Evolutionary conservation across 2,797 vertebrate species (phyloP).

Genomic region (Lepilemur septentrionalis): DNA sequence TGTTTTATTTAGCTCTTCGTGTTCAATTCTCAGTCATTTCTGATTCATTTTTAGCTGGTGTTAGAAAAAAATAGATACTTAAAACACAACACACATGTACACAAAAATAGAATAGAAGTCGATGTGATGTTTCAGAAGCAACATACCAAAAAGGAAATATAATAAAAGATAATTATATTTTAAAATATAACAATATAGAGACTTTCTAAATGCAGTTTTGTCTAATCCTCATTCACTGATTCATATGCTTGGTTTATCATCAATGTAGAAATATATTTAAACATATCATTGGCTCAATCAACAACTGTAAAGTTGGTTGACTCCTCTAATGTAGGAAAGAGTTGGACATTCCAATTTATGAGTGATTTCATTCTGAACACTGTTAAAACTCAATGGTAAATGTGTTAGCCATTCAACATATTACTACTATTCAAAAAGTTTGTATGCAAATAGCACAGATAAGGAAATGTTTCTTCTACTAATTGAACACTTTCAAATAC

Average conservation of each 20-base stretch:
- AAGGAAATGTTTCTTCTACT: neutral
- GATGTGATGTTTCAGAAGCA: neutral
- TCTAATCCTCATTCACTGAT: neutral
- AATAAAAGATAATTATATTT: neutral
- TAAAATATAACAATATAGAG: neutral
- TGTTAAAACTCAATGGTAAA: neutral
- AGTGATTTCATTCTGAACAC: neutral
- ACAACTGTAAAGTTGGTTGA: neutral
- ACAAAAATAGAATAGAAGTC: neutral
- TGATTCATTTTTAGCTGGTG: neutral
- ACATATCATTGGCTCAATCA: neutral
- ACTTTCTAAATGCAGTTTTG: neutral
- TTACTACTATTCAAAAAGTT: neutral
- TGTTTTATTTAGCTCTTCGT: conserved; percentile 39
- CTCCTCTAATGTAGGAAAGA: neutral
- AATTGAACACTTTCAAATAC: neutral
- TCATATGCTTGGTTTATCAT: neutral
- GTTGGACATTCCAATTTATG: neutral
- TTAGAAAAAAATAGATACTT: neutral
- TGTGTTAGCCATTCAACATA: neutral
- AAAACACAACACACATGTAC: neutral
- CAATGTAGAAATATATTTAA: neutral
- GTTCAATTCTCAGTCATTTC: neutral
- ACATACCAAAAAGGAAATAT: neutral
- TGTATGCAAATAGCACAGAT: neutral